Percentiles rank a stretch among this genome's conserved stretches.
Conservation (phyloP, 2,113 vertebrate species). For the Scophthalmus maximus region DNA sequence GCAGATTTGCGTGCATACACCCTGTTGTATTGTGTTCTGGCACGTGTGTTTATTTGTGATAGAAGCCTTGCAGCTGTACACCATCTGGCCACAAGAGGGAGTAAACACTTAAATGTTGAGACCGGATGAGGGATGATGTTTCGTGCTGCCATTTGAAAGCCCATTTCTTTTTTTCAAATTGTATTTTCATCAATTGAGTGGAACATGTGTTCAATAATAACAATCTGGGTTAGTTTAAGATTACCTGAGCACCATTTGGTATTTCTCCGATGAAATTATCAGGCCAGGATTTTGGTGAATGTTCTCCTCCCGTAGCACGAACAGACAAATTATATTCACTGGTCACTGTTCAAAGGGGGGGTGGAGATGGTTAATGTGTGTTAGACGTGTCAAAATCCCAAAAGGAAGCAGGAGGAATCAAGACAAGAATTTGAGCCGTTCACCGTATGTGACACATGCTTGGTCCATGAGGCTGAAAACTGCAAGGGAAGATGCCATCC, state of each 20-base stretch:
- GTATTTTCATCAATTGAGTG: too few relatives aligned
- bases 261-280: background rate
- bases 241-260: background rate
- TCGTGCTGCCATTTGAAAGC: background rate
- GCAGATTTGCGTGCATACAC: background rate
- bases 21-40: background rate
- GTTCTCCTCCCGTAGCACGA: background rate
- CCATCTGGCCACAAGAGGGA: conserved; percentile 58
- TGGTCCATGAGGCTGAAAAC: conserved; percentile 64
- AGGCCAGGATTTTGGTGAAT: background rate
- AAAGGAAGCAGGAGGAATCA: conserved; percentile 35
- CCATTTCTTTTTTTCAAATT: background rate
- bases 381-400: conserved; percentile 49
- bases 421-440: conserved; percentile 58
- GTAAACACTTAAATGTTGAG: conserved; percentile 8
- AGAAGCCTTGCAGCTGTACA: background rate
- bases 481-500: conserved; percentile 63
- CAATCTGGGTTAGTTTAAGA: background rate
- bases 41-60: conserved; percentile 20
- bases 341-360: background rate
- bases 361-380: background rate
- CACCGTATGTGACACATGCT: conserved; percentile 53
- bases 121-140: background rate
- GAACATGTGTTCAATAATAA: background rate
- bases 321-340: background rate